Evolutionary conservation across 2,113 vertebrate species (phyloP).

Genomic region (Myotis lucifugus): DNA sequence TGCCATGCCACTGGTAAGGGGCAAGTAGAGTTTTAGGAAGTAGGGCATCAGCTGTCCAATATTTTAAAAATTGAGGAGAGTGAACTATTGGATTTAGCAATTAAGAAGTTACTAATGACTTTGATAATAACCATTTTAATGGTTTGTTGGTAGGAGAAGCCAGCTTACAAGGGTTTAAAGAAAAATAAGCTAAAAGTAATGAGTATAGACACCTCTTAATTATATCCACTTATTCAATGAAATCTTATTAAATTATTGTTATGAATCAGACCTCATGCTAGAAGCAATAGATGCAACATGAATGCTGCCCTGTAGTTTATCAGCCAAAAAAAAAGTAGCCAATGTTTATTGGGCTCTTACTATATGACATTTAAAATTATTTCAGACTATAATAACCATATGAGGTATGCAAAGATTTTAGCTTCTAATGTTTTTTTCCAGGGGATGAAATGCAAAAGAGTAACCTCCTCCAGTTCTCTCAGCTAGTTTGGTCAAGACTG

Average conservation of each 20-base stretch:
- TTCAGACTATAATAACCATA: neutral
- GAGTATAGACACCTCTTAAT: neutral
- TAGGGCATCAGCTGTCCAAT: neutral
- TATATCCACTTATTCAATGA: neutral
- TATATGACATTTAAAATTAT: neutral
- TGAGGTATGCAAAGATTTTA: neutral
- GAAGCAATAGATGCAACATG: neutral
- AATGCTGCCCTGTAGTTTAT: neutral
- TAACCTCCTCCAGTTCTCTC: neutral
- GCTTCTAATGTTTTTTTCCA: neutral
- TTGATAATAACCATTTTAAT: neutral
- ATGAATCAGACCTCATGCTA: neutral
- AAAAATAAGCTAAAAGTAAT: conserved; percentile 27
- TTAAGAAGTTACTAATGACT: neutral
- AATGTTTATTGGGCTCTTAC: neutral
- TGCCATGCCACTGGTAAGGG: neutral
- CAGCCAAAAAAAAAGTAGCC: neutral
- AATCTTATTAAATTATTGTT: neutral
- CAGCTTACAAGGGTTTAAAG: neutral
- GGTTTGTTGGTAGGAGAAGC: neutral
- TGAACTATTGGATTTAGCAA: neutral
- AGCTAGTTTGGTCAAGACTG: neutral
- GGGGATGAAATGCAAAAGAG: neutral
- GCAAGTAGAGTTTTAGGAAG: neutral
- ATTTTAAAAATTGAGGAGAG: neutral